Conservation (phyloP, 2,888 invertebrate species). For the Cephus spinipes region DNA sequence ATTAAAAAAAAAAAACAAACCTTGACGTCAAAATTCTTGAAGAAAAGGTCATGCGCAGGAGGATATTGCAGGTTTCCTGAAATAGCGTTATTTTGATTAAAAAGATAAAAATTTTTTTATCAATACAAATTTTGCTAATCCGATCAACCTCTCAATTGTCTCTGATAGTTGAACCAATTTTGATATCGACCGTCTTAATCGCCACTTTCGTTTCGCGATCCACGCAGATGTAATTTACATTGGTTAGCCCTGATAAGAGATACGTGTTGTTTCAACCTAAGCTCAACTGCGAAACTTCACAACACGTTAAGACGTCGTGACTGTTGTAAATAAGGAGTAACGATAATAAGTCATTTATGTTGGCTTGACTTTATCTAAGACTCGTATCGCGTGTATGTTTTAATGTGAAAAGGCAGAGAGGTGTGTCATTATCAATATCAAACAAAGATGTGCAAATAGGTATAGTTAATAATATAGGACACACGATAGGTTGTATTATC, state of each 20-base stretch:
- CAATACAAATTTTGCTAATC: not conserved
- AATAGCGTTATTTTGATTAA: not conserved
- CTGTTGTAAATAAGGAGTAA: constrained; percentile 22
- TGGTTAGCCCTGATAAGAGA: not conserved
- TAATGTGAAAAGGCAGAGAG: constrained; percentile 17
- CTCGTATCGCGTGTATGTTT: constrained; percentile 2
- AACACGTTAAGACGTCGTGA: not conserved
- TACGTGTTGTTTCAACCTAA: not conserved
- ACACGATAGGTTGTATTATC: not conserved
- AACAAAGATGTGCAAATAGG: constrained; percentile 8
- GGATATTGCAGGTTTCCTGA: not conserved
- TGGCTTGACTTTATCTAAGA: constrained; percentile 27
- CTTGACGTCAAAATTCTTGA: not conserved
- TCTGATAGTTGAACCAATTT: not conserved
- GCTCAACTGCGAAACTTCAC: not conserved
- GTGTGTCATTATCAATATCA: constrained; percentile 26
- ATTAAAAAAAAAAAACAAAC: not conserved
- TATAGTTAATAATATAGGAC: not conserved
- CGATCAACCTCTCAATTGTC: not conserved
- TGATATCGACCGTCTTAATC: not conserved
- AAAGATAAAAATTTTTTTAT: not conserved
- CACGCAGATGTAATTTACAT: not conserved
- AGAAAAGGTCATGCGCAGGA: not conserved
- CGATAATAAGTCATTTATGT: constrained; percentile 33
- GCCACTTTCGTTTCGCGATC: not conserved